Evolutionary conservation across 2,113 vertebrate genomes (phyloP).

Genomic region (Hemiprocne comata): DNA sequence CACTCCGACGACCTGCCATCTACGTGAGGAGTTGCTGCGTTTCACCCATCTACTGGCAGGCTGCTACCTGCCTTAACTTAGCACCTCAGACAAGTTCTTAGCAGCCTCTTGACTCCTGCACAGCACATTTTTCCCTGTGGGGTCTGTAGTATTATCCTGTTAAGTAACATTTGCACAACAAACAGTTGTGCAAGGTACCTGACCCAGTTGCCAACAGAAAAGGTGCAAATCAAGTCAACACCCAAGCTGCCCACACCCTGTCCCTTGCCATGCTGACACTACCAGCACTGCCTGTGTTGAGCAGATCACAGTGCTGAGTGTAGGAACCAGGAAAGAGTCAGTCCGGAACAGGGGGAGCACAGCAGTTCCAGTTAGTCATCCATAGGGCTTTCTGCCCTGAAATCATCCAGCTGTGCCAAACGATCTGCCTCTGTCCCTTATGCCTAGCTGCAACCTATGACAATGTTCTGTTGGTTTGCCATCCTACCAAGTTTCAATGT

Average conservation of each 20-base stretch:
- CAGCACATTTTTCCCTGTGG: background rate
- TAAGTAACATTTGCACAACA: background rate
- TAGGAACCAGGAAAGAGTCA: background rate
- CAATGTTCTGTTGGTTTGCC: background rate
- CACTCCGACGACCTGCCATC: background rate
- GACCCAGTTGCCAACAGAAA: background rate
- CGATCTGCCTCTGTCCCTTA: background rate
- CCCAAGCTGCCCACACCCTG: background rate
- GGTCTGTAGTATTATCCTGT: background rate
- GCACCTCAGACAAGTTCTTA: background rate
- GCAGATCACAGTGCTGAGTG: background rate
- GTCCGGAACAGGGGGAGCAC: background rate
- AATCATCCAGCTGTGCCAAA: background rate
- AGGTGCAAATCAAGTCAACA: background rate
- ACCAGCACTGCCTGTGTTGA: background rate
- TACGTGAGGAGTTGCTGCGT: background rate
- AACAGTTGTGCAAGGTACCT: background rate
- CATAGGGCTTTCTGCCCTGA: background rate
- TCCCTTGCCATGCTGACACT: background rate
- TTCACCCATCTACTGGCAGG: background rate
- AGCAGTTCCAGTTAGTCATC: background rate
- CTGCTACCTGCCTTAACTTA: background rate
- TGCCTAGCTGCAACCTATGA: background rate
- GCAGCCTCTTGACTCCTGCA: background rate
- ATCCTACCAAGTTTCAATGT: background rate